phyloP scores from a whole-genome alignment of 2,888 invertebrate species.

The Steromphala cineraria region DNA sequence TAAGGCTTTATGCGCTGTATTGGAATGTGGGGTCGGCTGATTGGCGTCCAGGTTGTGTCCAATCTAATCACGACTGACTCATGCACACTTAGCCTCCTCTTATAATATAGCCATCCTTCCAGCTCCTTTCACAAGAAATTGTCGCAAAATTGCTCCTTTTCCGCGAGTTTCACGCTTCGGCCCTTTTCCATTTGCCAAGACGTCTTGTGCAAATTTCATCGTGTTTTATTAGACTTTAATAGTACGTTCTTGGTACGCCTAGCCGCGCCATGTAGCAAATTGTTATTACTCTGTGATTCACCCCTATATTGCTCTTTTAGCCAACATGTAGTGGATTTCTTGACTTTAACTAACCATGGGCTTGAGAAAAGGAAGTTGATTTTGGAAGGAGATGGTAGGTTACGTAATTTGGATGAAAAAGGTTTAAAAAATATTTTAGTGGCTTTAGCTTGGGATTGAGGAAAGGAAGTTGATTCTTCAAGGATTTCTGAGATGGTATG shows the following conservation, averaged over 20 bases:
- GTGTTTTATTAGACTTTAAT: not conserved
- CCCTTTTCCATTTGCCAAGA: not conserved
- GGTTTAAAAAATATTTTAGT: too few species aligned
- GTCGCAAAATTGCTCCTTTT: conserved; percentile 6
- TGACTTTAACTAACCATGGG: too few species aligned
- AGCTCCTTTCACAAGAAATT: not conserved
- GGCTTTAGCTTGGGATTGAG: too few species aligned
- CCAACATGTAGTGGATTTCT: not conserved
- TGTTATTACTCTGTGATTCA: not conserved
- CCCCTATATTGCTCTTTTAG: not conserved
- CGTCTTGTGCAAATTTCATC: not conserved
- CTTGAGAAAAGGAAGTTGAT: too few species aligned
- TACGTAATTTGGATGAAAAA: too few species aligned
- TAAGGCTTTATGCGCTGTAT: not conserved
- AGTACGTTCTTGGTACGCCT: not conserved
- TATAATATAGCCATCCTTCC: not conserved
- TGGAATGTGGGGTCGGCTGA: not conserved
- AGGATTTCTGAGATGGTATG: too few species aligned
- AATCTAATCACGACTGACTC: conserved; percentile 28
- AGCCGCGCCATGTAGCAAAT: not conserved
- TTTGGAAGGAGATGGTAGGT: too few species aligned
- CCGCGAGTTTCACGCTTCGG: not conserved
- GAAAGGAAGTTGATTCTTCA: too few species aligned
- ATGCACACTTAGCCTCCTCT: not conserved
- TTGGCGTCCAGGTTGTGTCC: conserved; percentile 9